Evolutionary conservation across 2,888 invertebrate genomes (phyloP), one percentile per base, ranked within the genome.

Genomic region (Tryphoninae sp.): DNA sequence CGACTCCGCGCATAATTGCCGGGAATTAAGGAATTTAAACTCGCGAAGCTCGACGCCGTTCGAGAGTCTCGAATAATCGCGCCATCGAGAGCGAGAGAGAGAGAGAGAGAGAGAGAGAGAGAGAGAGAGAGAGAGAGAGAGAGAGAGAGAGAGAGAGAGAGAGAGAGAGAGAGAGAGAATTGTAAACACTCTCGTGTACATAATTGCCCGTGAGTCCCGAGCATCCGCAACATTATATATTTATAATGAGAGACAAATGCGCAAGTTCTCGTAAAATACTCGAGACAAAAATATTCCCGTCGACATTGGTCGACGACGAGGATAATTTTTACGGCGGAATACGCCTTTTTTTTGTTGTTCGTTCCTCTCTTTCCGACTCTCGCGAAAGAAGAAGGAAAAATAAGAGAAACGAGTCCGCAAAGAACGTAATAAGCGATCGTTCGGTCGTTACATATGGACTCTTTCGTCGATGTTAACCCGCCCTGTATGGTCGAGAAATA

Each of bases 1-100:
- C 51, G 42, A 81, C 82, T 65, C 77, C 84, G 83, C 86, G 87
- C 86, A 88, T 89, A 89, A 89, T 89, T 87, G 88, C 85, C 81
- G 83, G 87, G 84, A 89, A 89, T 88, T 87, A 89, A 89, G 85
- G 86, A 87, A 89, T 87, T 87, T 86, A 86, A 86, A 82, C 84
- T 61, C 81, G 83, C 84, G 84, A 64, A 81, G 22, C 75, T 55
- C 62, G 78, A 33, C 73, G 62, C 33, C 82, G 83, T 55, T 76
- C 76, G 80, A 67, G 62, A 75, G 33, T 19, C 74, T 81, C 76
- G 59, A 77, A 82, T 72, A 69, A 73, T 58, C 58, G 67, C 72
- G 33, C 33, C 55, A 61, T 23, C 69, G 78, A 53, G 83, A 80
- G 81, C 33, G 33, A 33, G 26, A 33, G 26, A 33, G 26, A 33